phyloP scores from a whole-genome alignment of 2,113 vertebrate species.

The Mormyrus iriodes region DNA sequence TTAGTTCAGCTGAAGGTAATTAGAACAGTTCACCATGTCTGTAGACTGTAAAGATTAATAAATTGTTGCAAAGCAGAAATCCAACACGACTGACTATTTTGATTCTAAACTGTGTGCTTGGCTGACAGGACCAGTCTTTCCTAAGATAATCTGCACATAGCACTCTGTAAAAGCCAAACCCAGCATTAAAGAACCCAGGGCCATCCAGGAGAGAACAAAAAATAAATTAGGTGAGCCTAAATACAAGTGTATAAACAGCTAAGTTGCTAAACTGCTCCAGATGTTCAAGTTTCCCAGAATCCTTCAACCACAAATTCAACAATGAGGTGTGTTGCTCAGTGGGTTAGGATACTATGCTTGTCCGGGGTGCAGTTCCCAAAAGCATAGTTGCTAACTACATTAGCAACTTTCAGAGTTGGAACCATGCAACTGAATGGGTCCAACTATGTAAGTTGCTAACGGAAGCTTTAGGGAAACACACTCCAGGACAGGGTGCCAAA shows the following conservation, averaged over 20 bases:
- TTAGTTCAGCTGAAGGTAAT: not conserved
- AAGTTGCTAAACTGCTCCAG: conserved; percentile 26
- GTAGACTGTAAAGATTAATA: not conserved
- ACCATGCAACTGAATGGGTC: not conserved
- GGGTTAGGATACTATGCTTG: not conserved
- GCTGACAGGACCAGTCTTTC: not conserved
- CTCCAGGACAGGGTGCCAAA: not conserved
- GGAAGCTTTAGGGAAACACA: not conserved
- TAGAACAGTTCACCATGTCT: not conserved
- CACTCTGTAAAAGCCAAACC: not conserved
- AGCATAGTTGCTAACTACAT: not conserved
- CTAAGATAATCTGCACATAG: not conserved
- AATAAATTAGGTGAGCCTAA: not conserved
- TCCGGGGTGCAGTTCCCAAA: not conserved
- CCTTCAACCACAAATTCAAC: conserved; percentile 7
- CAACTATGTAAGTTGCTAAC: not conserved
- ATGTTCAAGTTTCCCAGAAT: conserved; percentile 35
- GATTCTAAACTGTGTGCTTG: too few relatives aligned
- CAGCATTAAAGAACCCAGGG: not conserved
- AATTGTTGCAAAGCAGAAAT: not conserved
- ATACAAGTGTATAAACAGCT: conserved; percentile 29
- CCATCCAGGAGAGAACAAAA: not conserved
- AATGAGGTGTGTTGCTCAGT: conserved; percentile 22
- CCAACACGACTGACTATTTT: not conserved
- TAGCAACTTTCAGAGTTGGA: not conserved